These are phyloP conservation scores for Nothocercus julius DNA, from an alignment of 2,113 vertebrate species.

Conservation along the genomic window DNA sequence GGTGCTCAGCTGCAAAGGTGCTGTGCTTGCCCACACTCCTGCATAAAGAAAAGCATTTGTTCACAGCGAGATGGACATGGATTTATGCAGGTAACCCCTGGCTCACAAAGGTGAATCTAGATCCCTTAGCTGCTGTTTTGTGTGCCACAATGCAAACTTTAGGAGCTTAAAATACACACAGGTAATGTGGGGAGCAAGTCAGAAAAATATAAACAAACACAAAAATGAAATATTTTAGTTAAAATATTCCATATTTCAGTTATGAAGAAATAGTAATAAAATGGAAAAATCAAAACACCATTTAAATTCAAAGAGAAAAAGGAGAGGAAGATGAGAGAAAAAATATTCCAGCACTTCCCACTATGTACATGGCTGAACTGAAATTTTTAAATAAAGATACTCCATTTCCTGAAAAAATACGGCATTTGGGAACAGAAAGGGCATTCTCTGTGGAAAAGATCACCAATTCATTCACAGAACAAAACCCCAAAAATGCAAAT, in stretches of 20 bases:
- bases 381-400: slow-evolving; percentile 11
- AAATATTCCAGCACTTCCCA: neutral
- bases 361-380: neutral
- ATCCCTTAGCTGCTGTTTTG: neutral
- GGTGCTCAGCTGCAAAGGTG: slow-evolving; percentile 69
- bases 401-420: slow-evolving; percentile 1
- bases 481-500: neutral
- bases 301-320: neutral
- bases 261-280: neutral
- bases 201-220: neutral
- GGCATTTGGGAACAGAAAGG: neutral
- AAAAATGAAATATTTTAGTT: neutral
- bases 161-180: neutral
- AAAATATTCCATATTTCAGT: neutral
- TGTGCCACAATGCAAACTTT: slow-evolving; percentile 1
- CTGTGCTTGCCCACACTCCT: slow-evolving; percentile 58
- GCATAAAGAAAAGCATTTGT: slow-evolving; percentile 68
- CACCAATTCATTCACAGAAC: neutral
- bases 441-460: neutral
- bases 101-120: slow-evolving; percentile 16
- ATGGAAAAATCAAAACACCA: neutral
- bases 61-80: slow-evolving; percentile 49
- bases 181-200: neutral
- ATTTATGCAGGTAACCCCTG: slow-evolving; percentile 67
- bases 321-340: neutral